phyloP scores from a whole-genome alignment of 2,797 vertebrate genomes.

The Bufotes viridis region DNA sequence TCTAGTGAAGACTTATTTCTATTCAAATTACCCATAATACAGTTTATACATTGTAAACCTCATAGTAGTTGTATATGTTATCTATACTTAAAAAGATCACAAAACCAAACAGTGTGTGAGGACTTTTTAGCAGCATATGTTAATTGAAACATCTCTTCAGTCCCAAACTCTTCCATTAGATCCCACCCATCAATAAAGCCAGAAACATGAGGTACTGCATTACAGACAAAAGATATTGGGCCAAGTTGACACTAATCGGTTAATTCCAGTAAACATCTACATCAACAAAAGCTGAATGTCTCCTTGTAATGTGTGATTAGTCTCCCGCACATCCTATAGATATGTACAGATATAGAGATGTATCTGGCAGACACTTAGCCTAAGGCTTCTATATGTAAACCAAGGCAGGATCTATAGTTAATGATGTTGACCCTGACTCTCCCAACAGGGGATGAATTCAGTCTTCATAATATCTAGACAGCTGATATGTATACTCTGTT shows the following conservation, averaged over 20 bases:
- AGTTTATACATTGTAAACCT: no score
- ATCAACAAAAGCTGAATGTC: slow-evolving; percentile 95
- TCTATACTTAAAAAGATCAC: slow-evolving; percentile 16
- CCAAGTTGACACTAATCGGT: slow-evolving; percentile 94
- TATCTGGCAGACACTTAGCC: slow-evolving; percentile 92
- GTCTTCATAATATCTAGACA: slow-evolving; percentile 93
- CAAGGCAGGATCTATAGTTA: slow-evolving; percentile 88
- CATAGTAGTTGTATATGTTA: not conserved
- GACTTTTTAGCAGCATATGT: slow-evolving; percentile 43
- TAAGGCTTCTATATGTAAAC: slow-evolving; percentile 83
- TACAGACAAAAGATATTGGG: slow-evolving; percentile 87
- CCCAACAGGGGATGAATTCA: slow-evolving; percentile 95
- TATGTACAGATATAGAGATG: slow-evolving; percentile 86
- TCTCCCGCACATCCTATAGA: slow-evolving; percentile 82
- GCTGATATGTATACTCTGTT: slow-evolving; percentile 96
- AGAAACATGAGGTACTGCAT: slow-evolving; percentile 79
- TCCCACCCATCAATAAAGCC: slow-evolving; percentile 87
- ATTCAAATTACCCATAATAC: no score
- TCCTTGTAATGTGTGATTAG: slow-evolving; percentile 90
- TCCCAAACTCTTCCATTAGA: slow-evolving; percentile 73
- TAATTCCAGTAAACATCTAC: slow-evolving; percentile 96
- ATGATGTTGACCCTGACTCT: slow-evolving; percentile 99
- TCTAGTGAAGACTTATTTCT: no score
- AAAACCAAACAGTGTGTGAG: not conserved
- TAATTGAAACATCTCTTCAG: slow-evolving; percentile 36